Evolutionary conservation across 1,140 invertebrate species (phyloP).

Genomic region (Leguminivora glycinivorella): DNA sequence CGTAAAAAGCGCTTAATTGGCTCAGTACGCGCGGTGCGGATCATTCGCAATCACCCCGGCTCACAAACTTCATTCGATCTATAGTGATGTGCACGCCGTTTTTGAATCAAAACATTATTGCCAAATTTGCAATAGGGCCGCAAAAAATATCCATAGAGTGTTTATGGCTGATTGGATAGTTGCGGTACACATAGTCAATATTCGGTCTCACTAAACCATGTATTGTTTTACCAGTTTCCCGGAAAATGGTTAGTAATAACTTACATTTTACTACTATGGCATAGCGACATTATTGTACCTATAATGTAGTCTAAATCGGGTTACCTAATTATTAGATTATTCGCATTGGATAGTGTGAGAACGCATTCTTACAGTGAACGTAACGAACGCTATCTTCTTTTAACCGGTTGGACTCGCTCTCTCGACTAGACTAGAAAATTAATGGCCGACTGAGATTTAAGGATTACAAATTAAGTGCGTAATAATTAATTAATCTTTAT

Average conservation of each 20-base stretch:
- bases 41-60: constrained; percentile 59
- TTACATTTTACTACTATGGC: neutral
- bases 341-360: too few relatives aligned
- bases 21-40: constrained; percentile 46
- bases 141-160: neutral
- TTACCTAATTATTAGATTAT: neutral
- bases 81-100: constrained; percentile 43
- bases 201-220: neutral
- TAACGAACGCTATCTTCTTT: too few relatives aligned
- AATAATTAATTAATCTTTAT: too few relatives aligned
- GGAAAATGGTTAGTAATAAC: too few relatives aligned
- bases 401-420: neutral
- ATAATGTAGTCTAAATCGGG: neutral
- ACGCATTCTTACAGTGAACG: too few relatives aligned
- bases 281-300: neutral
- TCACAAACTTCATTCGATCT: constrained; percentile 42
- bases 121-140: neutral
- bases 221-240: neutral
- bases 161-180: constrained; percentile 4
- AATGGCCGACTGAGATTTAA: too few relatives aligned
- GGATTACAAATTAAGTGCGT: too few relatives aligned
- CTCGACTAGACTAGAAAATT: too few relatives aligned
- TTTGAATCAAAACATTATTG: constrained; percentile 10
- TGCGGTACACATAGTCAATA: neutral
- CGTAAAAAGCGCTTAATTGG: constrained; percentile 73